These are phyloP conservation scores for Phaedon cochleariae DNA, from an alignment of 2,888 invertebrate species.

Conservation along the genomic window DNA sequence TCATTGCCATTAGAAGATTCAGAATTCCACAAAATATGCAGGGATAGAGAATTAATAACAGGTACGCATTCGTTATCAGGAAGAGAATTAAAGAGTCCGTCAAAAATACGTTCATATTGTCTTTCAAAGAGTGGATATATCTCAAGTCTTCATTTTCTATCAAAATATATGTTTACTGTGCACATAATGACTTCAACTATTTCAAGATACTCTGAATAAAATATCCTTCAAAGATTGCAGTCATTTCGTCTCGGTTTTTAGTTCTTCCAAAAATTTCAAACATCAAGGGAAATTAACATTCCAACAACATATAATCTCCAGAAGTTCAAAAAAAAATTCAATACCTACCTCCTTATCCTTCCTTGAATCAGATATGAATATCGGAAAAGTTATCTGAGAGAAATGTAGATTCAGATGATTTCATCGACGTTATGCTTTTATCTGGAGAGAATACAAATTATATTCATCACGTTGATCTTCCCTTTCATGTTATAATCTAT, in stretches of 20 bases:
- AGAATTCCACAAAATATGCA: slow-evolving; percentile 5
- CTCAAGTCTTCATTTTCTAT: neutral
- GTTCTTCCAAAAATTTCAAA: slow-evolving; percentile 5
- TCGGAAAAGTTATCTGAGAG: slow-evolving; percentile 11
- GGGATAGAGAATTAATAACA: neutral
- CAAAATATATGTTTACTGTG: slow-evolving; percentile 16
- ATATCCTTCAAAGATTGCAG: neutral
- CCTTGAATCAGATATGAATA: slow-evolving; percentile 20
- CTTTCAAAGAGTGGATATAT: slow-evolving; percentile 1
- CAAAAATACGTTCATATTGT: neutral
- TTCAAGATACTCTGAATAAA: neutral
- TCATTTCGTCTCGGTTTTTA: neutral
- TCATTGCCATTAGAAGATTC: neutral
- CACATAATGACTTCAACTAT: slow-evolving; percentile 1
- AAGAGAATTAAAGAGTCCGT: neutral
- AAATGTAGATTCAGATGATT: slow-evolving; percentile 10
- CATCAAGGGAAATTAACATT: neutral
- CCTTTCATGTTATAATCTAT: slow-evolving; percentile 13
- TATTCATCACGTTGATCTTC: slow-evolving; percentile 9
- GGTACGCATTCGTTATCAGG: neutral
- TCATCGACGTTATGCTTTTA: slow-evolving; percentile 13
- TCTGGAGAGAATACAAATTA: neutral
- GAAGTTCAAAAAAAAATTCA: neutral
- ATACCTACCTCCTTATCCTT: too few relatives aligned
- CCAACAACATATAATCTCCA: slow-evolving; percentile 4